phyloP scores from a whole-genome alignment of 2,888 invertebrate species.

The Melikaiella ostensackeni region DNA sequence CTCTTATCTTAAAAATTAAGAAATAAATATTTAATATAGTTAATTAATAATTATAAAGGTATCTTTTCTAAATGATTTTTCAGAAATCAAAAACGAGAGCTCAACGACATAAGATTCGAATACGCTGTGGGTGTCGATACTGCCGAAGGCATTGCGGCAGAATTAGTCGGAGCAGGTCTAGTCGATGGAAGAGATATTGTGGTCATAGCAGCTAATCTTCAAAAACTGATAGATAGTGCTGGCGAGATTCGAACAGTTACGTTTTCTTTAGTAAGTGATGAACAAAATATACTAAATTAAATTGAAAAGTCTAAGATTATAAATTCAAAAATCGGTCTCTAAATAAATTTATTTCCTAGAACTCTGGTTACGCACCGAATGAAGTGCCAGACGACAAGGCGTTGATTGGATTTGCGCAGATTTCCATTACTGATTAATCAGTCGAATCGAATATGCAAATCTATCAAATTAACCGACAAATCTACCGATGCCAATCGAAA shows the following conservation, averaged over 20 bases:
- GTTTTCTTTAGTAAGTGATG: conserved; percentile 87
- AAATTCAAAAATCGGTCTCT: not conserved
- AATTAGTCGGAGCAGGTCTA: conserved; percentile 95
- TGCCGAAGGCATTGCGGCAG: conserved; percentile 94
- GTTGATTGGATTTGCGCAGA: conserved; percentile 97
- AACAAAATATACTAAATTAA: not conserved
- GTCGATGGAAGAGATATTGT: conserved; percentile 94
- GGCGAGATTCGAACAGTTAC: conserved; percentile 86
- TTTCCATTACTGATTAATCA: conserved; percentile 91
- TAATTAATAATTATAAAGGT: no score
- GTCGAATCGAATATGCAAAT: not conserved
- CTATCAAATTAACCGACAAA: not conserved
- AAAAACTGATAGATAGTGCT: conserved; percentile 90
- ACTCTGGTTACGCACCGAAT: conserved; percentile 84
- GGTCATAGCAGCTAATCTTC: conserved; percentile 95
- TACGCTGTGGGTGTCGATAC: conserved; percentile 93
- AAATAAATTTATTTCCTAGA: conserved; percentile 76
- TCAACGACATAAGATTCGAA: conserved; percentile 99
- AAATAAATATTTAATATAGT: no score
- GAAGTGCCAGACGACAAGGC: conserved; percentile 96
- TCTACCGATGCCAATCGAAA: conserved; percentile 1
- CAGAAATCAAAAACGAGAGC: conserved; percentile 91
- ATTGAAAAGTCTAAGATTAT: not conserved
- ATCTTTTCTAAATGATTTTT: conserved; percentile 50
- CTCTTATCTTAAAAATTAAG: no score